A percentile compares a stretch with the other conserved stretches of the same genome.
Evolutionary conservation across 2,113 vertebrate genomes (phyloP).

Genomic region (Mionectes macconnelli): DNA sequence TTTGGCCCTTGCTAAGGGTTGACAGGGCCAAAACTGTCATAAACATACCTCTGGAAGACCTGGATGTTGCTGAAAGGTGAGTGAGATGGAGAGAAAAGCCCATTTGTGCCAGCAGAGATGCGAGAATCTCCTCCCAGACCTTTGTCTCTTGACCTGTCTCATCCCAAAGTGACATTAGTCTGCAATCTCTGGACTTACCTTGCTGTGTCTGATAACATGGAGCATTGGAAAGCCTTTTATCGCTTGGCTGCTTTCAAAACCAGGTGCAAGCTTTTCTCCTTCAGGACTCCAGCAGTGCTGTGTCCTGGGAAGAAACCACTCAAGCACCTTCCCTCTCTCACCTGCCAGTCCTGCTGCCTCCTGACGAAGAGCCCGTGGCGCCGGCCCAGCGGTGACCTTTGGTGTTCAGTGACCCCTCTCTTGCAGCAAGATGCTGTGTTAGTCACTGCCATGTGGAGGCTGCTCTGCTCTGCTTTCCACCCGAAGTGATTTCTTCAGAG

Average conservation of each 20-base stretch:
- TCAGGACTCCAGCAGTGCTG: background rate
- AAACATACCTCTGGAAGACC: background rate
- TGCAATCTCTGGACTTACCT: background rate
- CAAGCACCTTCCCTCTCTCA: background rate
- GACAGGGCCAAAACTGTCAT: background rate
- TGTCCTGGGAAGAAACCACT: background rate
- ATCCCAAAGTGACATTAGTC: fast-evolving
- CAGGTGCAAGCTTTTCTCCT: background rate
- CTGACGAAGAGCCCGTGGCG: fast-evolving
- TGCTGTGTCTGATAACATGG: background rate
- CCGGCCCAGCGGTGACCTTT: fast-evolving
- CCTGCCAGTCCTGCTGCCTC: background rate
- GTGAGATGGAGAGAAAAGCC: background rate
- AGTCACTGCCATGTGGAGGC: background rate
- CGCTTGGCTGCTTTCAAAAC: background rate
- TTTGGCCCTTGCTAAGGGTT: background rate
- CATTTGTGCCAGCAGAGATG: fast-evolving
- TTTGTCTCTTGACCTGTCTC: background rate
- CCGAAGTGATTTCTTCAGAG: background rate
- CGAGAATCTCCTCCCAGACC: background rate
- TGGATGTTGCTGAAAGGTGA: background rate
- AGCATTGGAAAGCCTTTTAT: background rate
- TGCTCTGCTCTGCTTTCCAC: background rate
- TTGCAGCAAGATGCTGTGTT: background rate
- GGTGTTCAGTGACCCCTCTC: background rate